Evolutionary conservation across 2,113 vertebrate species (phyloP).

Genomic region (Henicopernis longicauda): DNA sequence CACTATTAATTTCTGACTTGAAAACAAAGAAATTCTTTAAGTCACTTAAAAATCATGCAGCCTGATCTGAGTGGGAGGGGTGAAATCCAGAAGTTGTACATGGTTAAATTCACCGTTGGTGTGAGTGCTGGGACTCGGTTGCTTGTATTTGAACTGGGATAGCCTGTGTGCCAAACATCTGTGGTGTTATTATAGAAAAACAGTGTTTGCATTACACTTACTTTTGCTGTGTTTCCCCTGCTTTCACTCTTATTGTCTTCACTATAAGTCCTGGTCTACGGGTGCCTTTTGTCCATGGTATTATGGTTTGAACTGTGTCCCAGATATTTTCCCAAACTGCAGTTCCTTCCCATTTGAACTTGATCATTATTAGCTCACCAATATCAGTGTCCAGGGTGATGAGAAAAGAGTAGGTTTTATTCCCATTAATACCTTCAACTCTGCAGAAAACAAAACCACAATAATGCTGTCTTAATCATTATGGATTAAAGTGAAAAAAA

Average conservation of each 20-base stretch:
- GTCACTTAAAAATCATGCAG: not conserved
- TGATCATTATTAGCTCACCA: conserved; percentile 84
- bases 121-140: not conserved
- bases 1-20: not conserved
- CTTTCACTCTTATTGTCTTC: conserved; percentile 81
- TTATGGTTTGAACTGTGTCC: conserved; percentile 82
- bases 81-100: not conserved
- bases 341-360: conserved; percentile 81
- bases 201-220: conserved; percentile 39
- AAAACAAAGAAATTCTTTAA: not conserved
- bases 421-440: conserved; percentile 74
- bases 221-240: conserved; percentile 91
- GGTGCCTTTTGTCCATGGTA: conserved; percentile 73
- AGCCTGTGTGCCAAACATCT: not conserved
- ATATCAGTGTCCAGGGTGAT: conserved; percentile 86
- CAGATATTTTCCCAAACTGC: conserved; percentile 85
- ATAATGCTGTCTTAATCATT: not conserved
- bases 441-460: conserved; percentile 63
- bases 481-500: not conserved
- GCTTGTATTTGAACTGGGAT: not conserved
- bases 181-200: not conserved
- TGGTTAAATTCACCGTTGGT: not conserved
- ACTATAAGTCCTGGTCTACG: conserved; percentile 72
- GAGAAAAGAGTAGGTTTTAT: conserved; percentile 86
- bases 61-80: not conserved